phyloP scores from a whole-genome alignment of 2,888 invertebrate genomes.

The Pantelozetes paolii region DNA sequence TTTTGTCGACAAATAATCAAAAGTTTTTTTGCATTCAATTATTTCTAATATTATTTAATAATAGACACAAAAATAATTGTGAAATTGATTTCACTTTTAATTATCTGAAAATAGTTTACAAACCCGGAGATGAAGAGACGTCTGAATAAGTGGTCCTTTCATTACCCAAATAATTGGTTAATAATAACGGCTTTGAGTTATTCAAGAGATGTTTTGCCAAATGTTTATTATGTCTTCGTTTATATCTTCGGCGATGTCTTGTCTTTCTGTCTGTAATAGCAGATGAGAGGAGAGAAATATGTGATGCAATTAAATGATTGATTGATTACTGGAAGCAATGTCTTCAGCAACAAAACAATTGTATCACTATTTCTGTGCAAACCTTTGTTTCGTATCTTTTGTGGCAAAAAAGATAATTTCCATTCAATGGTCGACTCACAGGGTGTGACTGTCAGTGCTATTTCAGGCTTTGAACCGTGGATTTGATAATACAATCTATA shows the following conservation, averaged over 20 bases:
- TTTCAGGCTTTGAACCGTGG: slow-evolving; percentile 7
- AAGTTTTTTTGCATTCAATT: neutral
- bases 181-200: neutral
- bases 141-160: slow-evolving; percentile 42
- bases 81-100: neutral
- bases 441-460: slow-evolving; percentile 54
- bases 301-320: neutral
- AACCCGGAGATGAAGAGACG: slow-evolving; percentile 41
- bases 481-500: slow-evolving; percentile 26
- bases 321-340: neutral
- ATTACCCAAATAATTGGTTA: slow-evolving; percentile 39
- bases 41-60: neutral
- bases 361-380: neutral
- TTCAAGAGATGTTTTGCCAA: neutral
- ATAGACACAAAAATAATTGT: neutral
- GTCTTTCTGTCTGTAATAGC: neutral
- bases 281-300: too few species aligned
- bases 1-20: neutral
- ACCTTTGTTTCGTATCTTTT: slow-evolving; percentile 30
- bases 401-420: slow-evolving; percentile 46
- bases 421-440: slow-evolving; percentile 54
- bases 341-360: neutral
- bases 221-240: slow-evolving; percentile 29
- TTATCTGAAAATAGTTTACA: neutral
- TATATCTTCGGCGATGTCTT: slow-evolving; percentile 8